Conservation (phyloP, 2,797 vertebrate species). For the Scolopax rusticola region DNA sequence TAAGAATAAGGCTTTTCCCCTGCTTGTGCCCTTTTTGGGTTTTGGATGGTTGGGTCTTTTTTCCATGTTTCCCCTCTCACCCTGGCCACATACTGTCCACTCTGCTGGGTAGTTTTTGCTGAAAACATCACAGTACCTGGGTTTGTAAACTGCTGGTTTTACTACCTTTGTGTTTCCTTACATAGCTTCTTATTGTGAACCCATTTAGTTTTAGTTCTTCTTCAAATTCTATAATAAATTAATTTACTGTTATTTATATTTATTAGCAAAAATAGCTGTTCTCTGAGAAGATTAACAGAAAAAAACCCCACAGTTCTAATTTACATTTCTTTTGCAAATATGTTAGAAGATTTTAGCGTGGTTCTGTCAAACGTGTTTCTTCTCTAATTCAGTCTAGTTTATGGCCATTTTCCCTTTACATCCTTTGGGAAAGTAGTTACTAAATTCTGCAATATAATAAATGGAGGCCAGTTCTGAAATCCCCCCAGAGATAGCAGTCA, state of each 20-base stretch:
- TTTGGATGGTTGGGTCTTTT: not conserved
- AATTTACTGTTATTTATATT: not conserved
- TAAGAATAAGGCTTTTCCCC: not conserved
- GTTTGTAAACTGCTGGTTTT: not conserved
- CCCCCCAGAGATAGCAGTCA: slow-evolving; percentile 59
- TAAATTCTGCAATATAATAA: slow-evolving; percentile 66
- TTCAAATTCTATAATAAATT: not conserved
- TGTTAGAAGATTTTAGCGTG: not conserved
- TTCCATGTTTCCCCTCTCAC: not conserved
- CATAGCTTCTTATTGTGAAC: not conserved
- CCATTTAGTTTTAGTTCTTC: not conserved
- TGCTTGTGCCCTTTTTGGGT: not conserved
- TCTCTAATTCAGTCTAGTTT: slow-evolving; percentile 51
- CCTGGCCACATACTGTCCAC: not conserved
- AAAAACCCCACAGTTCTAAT: not conserved
- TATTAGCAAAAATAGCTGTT: not conserved
- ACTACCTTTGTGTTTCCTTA: not conserved
- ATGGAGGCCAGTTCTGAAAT: slow-evolving; percentile 72
- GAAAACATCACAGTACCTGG: not conserved
- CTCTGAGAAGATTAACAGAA: not conserved
- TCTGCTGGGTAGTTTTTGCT: not conserved
- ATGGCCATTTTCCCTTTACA: slow-evolving; percentile 55
- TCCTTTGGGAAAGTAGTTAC: slow-evolving; percentile 65
- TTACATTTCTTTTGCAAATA: slow-evolving; percentile 44
- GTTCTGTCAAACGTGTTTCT: slow-evolving; percentile 44